Base-by-base conservation (phyloP, 2,113 vertebrate species). In the Perca schrenkii region DNA sequence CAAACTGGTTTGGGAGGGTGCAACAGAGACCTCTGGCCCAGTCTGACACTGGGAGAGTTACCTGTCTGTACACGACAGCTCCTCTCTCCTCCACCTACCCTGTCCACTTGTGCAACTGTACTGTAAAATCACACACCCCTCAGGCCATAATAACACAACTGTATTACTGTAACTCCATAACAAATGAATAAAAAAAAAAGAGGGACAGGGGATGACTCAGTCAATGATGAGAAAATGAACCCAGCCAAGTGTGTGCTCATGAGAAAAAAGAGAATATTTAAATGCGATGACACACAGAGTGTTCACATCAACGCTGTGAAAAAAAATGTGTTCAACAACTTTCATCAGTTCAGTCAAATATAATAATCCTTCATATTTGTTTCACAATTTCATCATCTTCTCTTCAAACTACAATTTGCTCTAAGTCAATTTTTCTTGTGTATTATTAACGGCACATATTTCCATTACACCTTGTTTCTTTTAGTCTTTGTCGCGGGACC, bases 1-100 rank as follows among this genome's bases (percentile, higher is more conserved):
- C 8, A 6, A 78, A 89, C 89, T 87, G 86, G 86, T 92, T 88
- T 86, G 43, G 79, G 86, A 82, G 75, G 76, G 62, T 74, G 64
- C 50, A 77, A 46, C 60, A 47, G 46, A 66, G 77, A 91, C 83
- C 79, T 90, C 53, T 86, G 63, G 56, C 66, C 77, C 64, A 82
- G 76, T 88, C 16, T 57, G 69, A 75, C 46, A 56, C 31, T 12
- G 67, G 69, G 64, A 50, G 53, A 8, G 49, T 40, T 5, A 74
- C 80, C 22, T 77, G 73, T 71, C 58, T 63, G 50, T 17, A 65
- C 62, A 31, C 4, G 49, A 57, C 56, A 58, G 52, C 67, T 70
- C 21, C 21, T 52, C 64, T 43, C 16, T 15, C n/a, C 49, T 31
- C 17, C 31, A 16, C 8, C 61, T 28, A 6, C 15, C 22, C 52